Evolutionary conservation across 2,888 invertebrate genomes (phyloP), one percentile per base, ranked within the genome.

Genomic region (Amblyjoppa proteus): DNA sequence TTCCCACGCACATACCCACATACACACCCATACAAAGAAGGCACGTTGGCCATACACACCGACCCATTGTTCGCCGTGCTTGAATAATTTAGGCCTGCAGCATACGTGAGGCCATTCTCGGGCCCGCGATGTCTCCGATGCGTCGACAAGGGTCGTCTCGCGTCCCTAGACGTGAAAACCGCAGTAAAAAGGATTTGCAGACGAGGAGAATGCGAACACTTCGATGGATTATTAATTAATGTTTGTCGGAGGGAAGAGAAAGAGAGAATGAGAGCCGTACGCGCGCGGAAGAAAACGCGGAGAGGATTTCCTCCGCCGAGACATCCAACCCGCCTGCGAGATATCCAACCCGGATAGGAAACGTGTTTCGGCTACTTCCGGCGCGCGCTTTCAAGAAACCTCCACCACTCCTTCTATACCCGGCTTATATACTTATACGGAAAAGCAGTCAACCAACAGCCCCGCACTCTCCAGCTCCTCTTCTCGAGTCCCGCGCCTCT

Each of bases 181-280:
- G 51, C n/a, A 25, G 58, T n/a, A 73, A 58, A 58, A 69, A 70
- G 73, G 9, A 34, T 16, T 38, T 0, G 34, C 16, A 45, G n/a
- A 20, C 28, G 56, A 49, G 31, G 64, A 64, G 31, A 38, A 58
- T 45, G 49, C 25, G 31, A 49, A 78, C 25, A 79, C 81, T 86
- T 75, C 79, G 85, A 87, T 87, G 61, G 84, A 81, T 87, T 88
- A 87, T 87, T 87, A 87, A 88, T 88, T 85, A 81, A 84, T 83
- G 85, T 88, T 88, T 89, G 88, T 83, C 84, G 78, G 41, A 70
- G n/a, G 49, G 56, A 78, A 61, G 61, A 28, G 49, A 28, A 16
- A n/a, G 20, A 45, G 31, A 20, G 28, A 28, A 31, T 31, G 34
- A 53, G n/a, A 13, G 53, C 28, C 5, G 5, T 34, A n/a, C 16